phyloP scores from a whole-genome alignment of 2,113 vertebrate genomes.

The Rhineura floridana region DNA sequence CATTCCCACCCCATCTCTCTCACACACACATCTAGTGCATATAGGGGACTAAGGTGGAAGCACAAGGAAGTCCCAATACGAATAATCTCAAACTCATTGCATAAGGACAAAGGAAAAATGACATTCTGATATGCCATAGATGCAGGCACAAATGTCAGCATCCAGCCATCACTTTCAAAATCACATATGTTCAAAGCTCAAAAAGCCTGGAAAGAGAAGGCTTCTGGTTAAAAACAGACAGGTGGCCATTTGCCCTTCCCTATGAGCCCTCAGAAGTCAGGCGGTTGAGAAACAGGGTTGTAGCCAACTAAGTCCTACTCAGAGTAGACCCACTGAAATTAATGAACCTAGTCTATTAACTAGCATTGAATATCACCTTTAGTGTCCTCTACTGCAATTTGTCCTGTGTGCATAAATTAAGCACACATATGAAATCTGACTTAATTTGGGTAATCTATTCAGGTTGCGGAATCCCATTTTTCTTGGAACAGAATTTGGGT shows the following conservation, averaged over 20 bases:
- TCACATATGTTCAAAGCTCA: not conserved
- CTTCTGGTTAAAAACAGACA: not conserved
- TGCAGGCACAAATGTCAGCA: not conserved
- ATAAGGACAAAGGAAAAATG: not conserved
- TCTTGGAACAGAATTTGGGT: no score
- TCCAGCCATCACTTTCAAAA: not conserved
- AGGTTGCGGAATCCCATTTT: not conserved
- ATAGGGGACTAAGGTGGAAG: not conserved
- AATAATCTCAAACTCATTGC: not conserved
- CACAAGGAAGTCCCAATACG: not conserved
- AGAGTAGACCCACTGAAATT: no score
- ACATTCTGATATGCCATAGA: not conserved
- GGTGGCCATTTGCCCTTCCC: not conserved
- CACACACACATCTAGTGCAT: not conserved
- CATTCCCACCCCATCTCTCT: not conserved
- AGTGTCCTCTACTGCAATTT: not conserved
- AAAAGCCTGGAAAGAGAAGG: not conserved
- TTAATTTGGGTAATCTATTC: not conserved
- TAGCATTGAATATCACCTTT: no score
- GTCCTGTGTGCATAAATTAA: not conserved
- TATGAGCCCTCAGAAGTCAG: not conserved
- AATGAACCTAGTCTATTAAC: no score
- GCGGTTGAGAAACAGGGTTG: no score
- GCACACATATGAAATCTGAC: not conserved
- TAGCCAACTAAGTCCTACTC: no score